Conservation (phyloP, 2,888 invertebrate genomes). For the Orchesellides sinensis region DNA sequence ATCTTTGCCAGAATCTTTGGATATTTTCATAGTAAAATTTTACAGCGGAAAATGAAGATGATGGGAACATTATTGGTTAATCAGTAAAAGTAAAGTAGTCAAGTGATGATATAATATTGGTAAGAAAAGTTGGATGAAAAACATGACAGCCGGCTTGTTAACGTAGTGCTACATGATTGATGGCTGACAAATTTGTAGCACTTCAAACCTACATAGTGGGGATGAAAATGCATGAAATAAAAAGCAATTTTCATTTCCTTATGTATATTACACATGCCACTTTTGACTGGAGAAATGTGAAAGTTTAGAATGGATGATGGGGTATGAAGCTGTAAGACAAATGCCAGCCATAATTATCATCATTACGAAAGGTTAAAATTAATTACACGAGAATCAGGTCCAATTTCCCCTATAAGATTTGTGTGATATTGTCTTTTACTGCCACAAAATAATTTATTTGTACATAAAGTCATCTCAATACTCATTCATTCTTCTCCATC, state of each 20-base stretch:
- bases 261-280: not conserved
- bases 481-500: constrained; percentile 55
- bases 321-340: not conserved
- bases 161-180: constrained; percentile 69
- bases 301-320: not conserved
- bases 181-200: constrained; percentile 67
- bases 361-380: constrained; percentile 1
- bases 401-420: constrained; percentile 26
- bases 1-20: constrained; percentile 46
- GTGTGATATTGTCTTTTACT: constrained; percentile 61
- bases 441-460: constrained; percentile 70
- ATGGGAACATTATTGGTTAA: not conserved
- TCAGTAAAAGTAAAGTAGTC: not conserved
- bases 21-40: not conserved
- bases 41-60: not conserved
- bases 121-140: not conserved
- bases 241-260: not conserved
- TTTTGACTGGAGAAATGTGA: not conserved
- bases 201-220: too few relatives aligned
- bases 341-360: not conserved
- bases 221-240: too few relatives aligned
- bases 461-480: constrained; percentile 63
- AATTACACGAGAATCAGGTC: constrained; percentile 11
- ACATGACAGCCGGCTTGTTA: constrained; percentile 69
- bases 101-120: constrained; percentile 27